Evolutionary conservation across 2,888 invertebrate species (phyloP).

Genomic region (Drosophila maculinotata): DNA sequence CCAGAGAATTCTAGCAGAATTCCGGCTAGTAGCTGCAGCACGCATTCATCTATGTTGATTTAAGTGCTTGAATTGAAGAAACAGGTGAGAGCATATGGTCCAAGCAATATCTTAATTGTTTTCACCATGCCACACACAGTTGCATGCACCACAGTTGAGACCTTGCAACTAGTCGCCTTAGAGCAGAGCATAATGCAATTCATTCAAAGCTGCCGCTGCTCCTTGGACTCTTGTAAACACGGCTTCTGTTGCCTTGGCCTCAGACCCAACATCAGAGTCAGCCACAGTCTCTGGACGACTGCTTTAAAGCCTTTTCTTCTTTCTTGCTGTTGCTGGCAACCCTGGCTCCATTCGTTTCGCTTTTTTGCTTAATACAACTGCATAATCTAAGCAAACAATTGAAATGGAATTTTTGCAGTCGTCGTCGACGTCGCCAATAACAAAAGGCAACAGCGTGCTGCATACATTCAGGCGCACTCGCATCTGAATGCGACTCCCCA

Average conservation of each 20-base stretch:
- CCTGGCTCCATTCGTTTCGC: constrained; percentile 15
- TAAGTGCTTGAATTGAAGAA: constrained; percentile 1
- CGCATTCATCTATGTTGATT: neutral
- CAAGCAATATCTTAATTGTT: constrained; percentile 43
- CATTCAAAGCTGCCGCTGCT: constrained; percentile 6
- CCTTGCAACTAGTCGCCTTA: constrained; percentile 27
- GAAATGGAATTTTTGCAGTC: constrained; percentile 78
- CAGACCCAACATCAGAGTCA: constrained; percentile 11
- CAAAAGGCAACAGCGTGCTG: constrained; percentile 50
- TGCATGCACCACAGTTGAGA: constrained; percentile 19
- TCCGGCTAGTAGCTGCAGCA: no score
- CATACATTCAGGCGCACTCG: constrained; percentile 29
- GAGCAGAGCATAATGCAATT: constrained; percentile 29
- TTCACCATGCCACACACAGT: constrained; percentile 4
- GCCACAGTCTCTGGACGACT: constrained; percentile 15
- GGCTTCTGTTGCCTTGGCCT: constrained; percentile 33
- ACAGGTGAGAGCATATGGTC: neutral
- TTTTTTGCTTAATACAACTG: constrained; percentile 75
- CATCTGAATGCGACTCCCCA: constrained; percentile 36
- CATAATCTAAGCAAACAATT: constrained; percentile 83
- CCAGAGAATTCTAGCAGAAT: constrained; percentile 3
- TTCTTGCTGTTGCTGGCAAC: constrained; percentile 16
- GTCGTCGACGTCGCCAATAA: constrained; percentile 40
- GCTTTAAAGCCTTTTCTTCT: constrained; percentile 24
- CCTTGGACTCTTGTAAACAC: neutral